Base-by-base conservation (phyloP, 2,888 invertebrate genomes). In the Pammene fasciana region DNA sequence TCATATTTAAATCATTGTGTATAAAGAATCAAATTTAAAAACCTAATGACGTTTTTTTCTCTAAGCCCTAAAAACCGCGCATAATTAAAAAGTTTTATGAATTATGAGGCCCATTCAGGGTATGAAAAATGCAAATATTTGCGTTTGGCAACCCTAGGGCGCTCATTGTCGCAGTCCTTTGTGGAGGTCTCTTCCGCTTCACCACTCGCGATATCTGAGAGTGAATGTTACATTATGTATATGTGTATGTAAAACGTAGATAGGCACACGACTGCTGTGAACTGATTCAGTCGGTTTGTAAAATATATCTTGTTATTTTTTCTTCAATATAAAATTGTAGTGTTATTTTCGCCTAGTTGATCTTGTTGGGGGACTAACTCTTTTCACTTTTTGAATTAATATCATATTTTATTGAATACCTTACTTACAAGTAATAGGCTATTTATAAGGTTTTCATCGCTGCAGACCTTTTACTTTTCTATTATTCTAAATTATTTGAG, bases 151-250 rank as follows among this genome's bases (percentile, higher is more conserved):
- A 74, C 89, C 89, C 89, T 89, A 66, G 71, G 67, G 72, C 72
- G 82, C 82, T 89, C 88, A 88, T 89, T 88, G 89, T 91, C 86
- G 82, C 85, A 89, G 85, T 85, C 87, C 90, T 90, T 88, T 89
- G 90, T 88, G 86, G 84, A 86, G 87, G 85, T 86, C 86, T 87
- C 87, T 91, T 89, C 90, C 89, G 91, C 86, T 84, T 84, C 88
- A 89, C 86, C 84, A 88, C 86, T 82, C 85, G 82, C 83, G 84
- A 82, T 89, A 88, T 87, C 86, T 87, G 79, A 76, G 77, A 82
- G 83, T 85, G 83, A 84, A 82, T 75, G 70, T 65, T 70, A 70
- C 65, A 65, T 68, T 68, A 62, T 65, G 65, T 70, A 70, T 68
- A 71, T 41, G 48, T 61, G 52, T 52, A 62, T 59, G 45, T 59